Percentiles rank a stretch among this genome's conserved stretches.
Evolutionary conservation across 2,113 vertebrate genomes (phyloP).

Genomic region (Pontoporia blainvillei): DNA sequence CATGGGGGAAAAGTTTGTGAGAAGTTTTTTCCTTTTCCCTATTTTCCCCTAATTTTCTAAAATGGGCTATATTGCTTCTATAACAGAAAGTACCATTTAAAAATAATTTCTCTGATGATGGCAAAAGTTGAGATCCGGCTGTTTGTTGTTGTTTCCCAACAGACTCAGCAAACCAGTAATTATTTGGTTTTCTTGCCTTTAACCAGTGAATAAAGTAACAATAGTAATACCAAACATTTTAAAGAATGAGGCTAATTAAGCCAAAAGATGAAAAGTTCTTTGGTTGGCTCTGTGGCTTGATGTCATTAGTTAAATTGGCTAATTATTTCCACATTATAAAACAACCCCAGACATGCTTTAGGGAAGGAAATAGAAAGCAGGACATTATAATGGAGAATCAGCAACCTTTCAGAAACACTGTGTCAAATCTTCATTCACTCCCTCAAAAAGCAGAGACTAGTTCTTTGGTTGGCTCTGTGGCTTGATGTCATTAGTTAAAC

Average conservation of each 20-base stretch:
- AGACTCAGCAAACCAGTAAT: background rate
- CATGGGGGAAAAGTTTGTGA: background rate
- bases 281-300: background rate
- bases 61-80: background rate
- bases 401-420: background rate
- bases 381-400: background rate
- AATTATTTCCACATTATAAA: slow-evolving; percentile 30
- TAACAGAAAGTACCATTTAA: background rate
- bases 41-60: slow-evolving; percentile 6
- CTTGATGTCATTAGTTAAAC: background rate
- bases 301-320: slow-evolving; percentile 8
- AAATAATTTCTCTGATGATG: background rate
- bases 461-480: background rate
- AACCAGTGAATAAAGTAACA: background rate
- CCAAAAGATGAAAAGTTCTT: background rate
- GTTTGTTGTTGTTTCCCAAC: background rate
- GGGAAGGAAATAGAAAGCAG: background rate
- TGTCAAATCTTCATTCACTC: background rate
- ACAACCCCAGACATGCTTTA: background rate
- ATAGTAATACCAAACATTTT: background rate
- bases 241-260: slow-evolving; percentile 32
- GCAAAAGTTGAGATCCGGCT: background rate
- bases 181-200: background rate
- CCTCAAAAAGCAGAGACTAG: background rate
- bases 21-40: background rate